phyloP scores from a whole-genome alignment of 1,140 invertebrate species.

The Harlomillsia oculata region DNA sequence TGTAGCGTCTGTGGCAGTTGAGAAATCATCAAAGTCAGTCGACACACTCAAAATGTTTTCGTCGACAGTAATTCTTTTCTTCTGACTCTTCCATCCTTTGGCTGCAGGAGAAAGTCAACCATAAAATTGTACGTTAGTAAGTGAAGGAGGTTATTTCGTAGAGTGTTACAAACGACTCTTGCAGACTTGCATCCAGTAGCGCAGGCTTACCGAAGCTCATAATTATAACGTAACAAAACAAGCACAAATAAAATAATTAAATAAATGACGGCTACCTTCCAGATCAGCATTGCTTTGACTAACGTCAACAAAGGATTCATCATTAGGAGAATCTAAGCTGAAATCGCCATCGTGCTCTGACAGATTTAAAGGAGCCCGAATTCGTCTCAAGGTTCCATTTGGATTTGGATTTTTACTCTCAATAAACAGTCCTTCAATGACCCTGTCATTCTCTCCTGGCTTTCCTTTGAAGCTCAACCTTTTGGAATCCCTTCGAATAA shows the following conservation, averaged over 20 bases:
- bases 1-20: constrained; percentile 25
- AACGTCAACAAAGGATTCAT: background rate
- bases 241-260: too few relatives aligned
- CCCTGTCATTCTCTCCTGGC: constrained; percentile 18
- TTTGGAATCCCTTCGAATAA: constrained; percentile 33
- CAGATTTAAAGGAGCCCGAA: constrained; percentile 28
- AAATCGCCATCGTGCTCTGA: constrained; percentile 17
- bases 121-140: background rate
- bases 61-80: constrained; percentile 29
- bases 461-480: constrained; percentile 27
- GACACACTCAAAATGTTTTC: constrained; percentile 30
- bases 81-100: constrained; percentile 13
- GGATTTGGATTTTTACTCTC: constrained; percentile 31
- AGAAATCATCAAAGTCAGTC: constrained; percentile 23
- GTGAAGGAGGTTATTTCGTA: background rate
- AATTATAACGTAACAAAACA: too few relatives aligned
- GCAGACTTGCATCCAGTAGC: background rate
- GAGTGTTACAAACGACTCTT: background rate
- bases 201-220: too few relatives aligned
- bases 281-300: background rate
- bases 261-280: too few relatives aligned
- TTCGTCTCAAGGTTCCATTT: constrained; percentile 29
- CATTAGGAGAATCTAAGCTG: background rate
- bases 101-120: constrained; percentile 16
- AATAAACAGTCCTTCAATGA: constrained; percentile 35